phyloP scores from a whole-genome alignment of 2,888 invertebrate species.

The Antheraea assamensis region DNA sequence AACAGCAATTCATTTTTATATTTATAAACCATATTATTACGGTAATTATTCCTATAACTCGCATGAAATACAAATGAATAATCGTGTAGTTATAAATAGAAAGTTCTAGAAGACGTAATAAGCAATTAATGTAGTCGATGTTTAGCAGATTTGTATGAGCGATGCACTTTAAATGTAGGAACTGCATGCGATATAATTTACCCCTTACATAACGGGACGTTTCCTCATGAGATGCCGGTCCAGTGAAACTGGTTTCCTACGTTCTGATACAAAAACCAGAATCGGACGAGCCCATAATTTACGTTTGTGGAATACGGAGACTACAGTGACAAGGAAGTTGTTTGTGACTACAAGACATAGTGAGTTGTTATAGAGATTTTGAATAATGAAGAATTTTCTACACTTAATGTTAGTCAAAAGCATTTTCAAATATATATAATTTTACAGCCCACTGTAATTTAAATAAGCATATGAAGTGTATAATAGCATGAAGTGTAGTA shows the following conservation, averaged over 20 bases:
- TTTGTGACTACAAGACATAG: neutral
- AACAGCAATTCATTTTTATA: too few relatives aligned
- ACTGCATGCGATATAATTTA: constrained; percentile 57
- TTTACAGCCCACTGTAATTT: too few relatives aligned
- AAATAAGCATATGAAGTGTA: too few relatives aligned
- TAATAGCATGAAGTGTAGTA: too few relatives aligned
- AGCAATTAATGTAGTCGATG: neutral
- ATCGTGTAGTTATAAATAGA: neutral
- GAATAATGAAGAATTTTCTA: neutral
- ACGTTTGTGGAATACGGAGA: neutral
- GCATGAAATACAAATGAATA: neutral
- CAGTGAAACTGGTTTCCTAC: constrained; percentile 33
- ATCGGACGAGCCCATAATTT: constrained; percentile 1
- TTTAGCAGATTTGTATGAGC: neutral
- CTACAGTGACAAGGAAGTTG: neutral
- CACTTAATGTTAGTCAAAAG: too few relatives aligned
- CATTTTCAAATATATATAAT: too few relatives aligned
- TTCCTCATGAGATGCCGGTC: constrained; percentile 30
- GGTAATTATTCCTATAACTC: neutral
- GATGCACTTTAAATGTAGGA: constrained; percentile 34
- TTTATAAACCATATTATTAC: too few relatives aligned
- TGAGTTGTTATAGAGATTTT: neutral
- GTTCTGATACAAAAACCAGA: constrained; percentile 4
- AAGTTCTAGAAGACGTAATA: neutral
- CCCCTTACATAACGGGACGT: constrained; percentile 46